phyloP scores from a whole-genome alignment of 2,888 invertebrate genomes.

The Dryadula phaetusa region DNA sequence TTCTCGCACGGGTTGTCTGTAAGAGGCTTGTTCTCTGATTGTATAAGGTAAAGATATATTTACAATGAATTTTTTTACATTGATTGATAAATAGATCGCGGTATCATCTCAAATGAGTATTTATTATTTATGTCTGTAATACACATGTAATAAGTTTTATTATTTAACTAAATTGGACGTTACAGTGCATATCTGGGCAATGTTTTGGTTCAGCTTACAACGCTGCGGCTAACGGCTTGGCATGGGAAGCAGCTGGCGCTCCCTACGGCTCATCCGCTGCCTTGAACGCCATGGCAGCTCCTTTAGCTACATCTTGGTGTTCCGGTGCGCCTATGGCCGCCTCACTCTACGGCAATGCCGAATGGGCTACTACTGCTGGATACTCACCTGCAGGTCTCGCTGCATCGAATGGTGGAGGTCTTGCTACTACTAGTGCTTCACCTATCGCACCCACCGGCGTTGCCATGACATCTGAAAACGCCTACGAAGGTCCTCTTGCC shows the following conservation, averaged over 20 bases:
- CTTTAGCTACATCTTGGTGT: too few species aligned
- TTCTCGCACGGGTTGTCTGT: too few species aligned
- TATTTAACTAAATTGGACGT: too few species aligned
- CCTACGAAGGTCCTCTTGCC: constrained; percentile 56
- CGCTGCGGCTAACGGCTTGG: constrained; percentile 11
- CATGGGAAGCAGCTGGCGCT: constrained; percentile 24
- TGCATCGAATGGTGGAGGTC: constrained; percentile 58
- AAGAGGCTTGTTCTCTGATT: too few species aligned
- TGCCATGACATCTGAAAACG: constrained; percentile 59
- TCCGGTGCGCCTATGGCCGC: too few species aligned
- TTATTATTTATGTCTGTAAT: too few species aligned
- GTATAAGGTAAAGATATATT: too few species aligned
- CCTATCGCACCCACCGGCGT: constrained; percentile 59
- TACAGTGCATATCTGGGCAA: constrained; percentile 44
- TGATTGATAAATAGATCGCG: too few species aligned
- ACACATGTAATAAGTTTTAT: too few species aligned
- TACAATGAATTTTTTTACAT: too few species aligned
- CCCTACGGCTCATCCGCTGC: constrained; percentile 31
- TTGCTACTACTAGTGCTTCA: constrained; percentile 57
- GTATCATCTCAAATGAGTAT: too few species aligned
- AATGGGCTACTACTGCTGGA: constrained; percentile 51
- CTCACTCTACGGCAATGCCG: constrained; percentile 41
- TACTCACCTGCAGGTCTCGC: constrained; percentile 55
- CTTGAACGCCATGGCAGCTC: constrained; percentile 31
- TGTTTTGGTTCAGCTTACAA: constrained; percentile 40